Evolutionary conservation across 1,140 invertebrate species (phyloP).

Genomic region (Sycobia sp.): DNA sequence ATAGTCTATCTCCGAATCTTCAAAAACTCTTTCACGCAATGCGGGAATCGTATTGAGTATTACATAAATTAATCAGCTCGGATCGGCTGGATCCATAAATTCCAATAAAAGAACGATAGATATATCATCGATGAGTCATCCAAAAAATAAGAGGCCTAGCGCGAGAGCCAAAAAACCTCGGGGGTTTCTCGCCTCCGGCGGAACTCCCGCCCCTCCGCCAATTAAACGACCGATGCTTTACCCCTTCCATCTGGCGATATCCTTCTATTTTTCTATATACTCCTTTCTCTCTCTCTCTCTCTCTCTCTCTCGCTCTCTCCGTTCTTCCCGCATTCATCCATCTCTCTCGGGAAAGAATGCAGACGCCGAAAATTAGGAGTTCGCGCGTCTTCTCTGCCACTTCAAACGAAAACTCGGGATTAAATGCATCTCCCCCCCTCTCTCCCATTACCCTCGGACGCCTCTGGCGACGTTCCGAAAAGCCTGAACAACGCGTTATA

Average conservation of each 20-base stretch:
- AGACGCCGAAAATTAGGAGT: slow-evolving; percentile 49
- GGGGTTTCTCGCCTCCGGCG: slow-evolving; percentile 3
- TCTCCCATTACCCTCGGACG: no score
- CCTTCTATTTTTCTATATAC: no score
- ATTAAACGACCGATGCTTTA: slow-evolving; percentile 27
- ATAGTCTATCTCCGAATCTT: no score
- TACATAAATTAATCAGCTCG: slow-evolving; percentile 24
- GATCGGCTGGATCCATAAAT: slow-evolving; percentile 17
- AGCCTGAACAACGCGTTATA: no score
- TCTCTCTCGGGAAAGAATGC: slow-evolving; percentile 43
- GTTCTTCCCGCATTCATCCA: not conserved
- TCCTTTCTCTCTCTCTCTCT: slow-evolving; percentile 7
- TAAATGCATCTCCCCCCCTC: no score
- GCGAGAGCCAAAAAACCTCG: slow-evolving; percentile 5
- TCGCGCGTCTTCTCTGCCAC: slow-evolving; percentile 44
- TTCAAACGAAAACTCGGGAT: slow-evolving; percentile 1
- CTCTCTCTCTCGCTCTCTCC: no score
- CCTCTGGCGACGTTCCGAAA: slow-evolving; percentile 12
- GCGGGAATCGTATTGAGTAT: slow-evolving; percentile 1
- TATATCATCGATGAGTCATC: slow-evolving; percentile 32
- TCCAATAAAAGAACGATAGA: slow-evolving; percentile 20
- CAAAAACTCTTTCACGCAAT: no score
- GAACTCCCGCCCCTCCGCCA: no score
- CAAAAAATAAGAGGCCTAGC: slow-evolving; percentile 19
- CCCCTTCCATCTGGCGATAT: not conserved